Conservation (phyloP, 2,888 invertebrate species). For the Megalurothrips usitatus region DNA sequence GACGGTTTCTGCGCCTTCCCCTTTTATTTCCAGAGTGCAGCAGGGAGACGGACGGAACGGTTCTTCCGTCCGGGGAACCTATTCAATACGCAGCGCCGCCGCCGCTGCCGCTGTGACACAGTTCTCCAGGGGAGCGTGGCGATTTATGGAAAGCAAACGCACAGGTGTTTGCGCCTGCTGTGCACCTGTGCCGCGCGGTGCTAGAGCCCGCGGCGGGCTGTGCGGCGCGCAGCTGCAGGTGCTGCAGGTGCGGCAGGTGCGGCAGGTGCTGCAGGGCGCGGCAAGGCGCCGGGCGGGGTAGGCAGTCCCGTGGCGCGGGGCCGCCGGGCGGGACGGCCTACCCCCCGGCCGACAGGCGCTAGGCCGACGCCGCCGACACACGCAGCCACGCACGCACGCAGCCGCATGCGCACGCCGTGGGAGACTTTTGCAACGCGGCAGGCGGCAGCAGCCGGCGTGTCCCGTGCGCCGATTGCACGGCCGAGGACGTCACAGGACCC, state of each 20-base stretch:
- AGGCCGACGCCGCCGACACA: background rate
- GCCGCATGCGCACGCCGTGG: background rate
- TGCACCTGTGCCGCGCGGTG: background rate
- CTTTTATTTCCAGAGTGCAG: background rate
- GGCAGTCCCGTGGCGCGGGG: background rate
- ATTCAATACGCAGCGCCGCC: background rate
- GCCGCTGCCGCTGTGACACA: background rate
- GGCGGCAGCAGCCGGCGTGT: too few species aligned
- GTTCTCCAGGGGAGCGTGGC: background rate
- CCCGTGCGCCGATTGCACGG: background rate
- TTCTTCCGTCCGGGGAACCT: background rate
- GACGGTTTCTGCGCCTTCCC: background rate
- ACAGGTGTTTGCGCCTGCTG: background rate
- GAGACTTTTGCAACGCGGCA: background rate
- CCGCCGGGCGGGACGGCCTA: background rate
- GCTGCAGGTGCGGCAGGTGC: background rate
- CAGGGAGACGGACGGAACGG: too few species aligned
- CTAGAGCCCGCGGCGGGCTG: too few species aligned
- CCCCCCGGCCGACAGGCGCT: background rate
- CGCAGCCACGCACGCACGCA: background rate
- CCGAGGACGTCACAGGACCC: background rate
- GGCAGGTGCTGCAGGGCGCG: too few species aligned
- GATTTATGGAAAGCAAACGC: conserved; percentile 9
- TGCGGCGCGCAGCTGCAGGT: background rate
- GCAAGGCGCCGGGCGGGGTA: background rate